Evolutionary conservation across 1,140 invertebrate species (phyloP).

Genomic region (Coptotermes formosanus): DNA sequence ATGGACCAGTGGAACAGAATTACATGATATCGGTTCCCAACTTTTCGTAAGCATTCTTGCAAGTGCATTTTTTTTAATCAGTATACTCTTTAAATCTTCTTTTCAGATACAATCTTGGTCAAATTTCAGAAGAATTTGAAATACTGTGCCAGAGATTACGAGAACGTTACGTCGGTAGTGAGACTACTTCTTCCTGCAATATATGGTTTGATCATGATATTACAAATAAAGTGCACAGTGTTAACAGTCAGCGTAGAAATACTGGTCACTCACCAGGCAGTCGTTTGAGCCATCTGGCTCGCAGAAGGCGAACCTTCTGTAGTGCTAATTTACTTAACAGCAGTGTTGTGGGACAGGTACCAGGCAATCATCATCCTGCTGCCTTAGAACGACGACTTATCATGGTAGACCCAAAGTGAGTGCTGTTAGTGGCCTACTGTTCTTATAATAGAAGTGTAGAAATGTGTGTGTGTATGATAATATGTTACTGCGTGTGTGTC

Average conservation of each 20-base stretch:
- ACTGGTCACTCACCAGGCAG: constrained; percentile 63
- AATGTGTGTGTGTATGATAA: too few species aligned
- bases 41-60: too few species aligned
- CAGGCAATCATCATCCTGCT: neutral
- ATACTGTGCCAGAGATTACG: constrained; percentile 56
- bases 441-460: neutral
- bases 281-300: constrained; percentile 63
- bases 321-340: constrained; percentile 51
- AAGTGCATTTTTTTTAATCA: too few species aligned
- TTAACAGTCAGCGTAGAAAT: constrained; percentile 23
- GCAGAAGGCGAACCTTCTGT: constrained; percentile 62
- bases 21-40: too few species aligned
- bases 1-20: too few species aligned
- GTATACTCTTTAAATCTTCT: neutral
- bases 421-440: neutral
- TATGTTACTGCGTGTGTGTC: too few species aligned
- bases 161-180: constrained; percentile 61
- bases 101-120: constrained; percentile 64
- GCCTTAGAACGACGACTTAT: neutral
- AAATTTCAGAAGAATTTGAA: constrained; percentile 60
- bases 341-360: neutral
- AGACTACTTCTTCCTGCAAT: constrained; percentile 61
- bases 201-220: neutral
- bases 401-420: constrained; percentile 14
- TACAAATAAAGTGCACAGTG: neutral